Evolutionary conservation across 2,888 invertebrate species (phyloP), one percentile per base, ranked within the genome.

Genomic region (Norana najaformis): DNA sequence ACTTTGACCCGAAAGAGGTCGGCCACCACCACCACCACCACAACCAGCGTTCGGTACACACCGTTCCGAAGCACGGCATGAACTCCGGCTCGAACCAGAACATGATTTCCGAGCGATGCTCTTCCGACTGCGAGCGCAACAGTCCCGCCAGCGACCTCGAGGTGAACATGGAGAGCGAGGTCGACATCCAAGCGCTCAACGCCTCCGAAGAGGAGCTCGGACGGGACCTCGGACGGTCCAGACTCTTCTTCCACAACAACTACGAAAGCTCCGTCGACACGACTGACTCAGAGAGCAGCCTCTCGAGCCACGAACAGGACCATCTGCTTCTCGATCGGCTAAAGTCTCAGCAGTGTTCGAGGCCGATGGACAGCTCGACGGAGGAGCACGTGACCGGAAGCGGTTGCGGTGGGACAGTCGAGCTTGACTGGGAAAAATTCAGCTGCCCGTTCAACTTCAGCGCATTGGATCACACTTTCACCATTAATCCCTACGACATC

Each of bases 151-250:
- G 88, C 38, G 90, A 90, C 47, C 88, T 90, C 4, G 90, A 90
- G 82, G 90, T 88, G 35, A 90, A 90, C 82, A 90, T 88, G 82
- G 90, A 90, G 34, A 90, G 90, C 90, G 88, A 90, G 36, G 88
- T 83, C 20, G 82, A 88, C 83, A 88, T 90, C 36, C 36, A 88
- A n/a, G 38, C 47, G 18, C 39, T 90, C 18, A 88, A 90, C 41
- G 88, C 89, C 82, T 89, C 89, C 36, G 89, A 90, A 37, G 90
- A 89, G 88, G 88, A 88, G 18, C 83, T 89, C 37, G 41, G 89
- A 83, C 53, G 38, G 39, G 37, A 88, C n/a, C 41, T 41, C 47
- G 88, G 88, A 6, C 88, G 41, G 3, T 39, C 39, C 20, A 37
- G 88, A 13, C 88, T 88, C 37, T 37, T 88, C 37, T 85, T 85